A percentile compares a stretch with the other conserved stretches of the same genome.
phyloP scores from a whole-genome alignment of 2,797 vertebrate species.

The Pipistrellus nathusii region DNA sequence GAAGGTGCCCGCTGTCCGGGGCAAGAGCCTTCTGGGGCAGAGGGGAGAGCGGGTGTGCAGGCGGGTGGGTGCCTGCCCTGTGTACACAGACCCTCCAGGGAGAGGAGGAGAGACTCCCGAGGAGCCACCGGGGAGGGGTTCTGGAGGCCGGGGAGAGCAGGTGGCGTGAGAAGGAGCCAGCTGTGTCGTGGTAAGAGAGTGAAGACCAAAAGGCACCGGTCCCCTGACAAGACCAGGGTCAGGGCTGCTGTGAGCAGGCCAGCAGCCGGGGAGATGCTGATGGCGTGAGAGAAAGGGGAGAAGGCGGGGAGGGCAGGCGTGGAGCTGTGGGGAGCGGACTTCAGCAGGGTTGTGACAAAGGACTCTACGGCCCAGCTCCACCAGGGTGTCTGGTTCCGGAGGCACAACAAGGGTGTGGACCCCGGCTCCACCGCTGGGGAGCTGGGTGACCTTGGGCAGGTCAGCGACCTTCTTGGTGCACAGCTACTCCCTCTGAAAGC shows the following conservation, averaged over 20 bases:
- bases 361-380: background rate
- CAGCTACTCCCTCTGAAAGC: slow-evolving; percentile 24
- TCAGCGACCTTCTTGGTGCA: background rate
- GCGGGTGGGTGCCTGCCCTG: background rate
- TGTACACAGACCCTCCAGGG: background rate
- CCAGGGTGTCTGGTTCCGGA: background rate
- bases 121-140: background rate
- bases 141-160: background rate
- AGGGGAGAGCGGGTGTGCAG: background rate
- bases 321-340: too few relatives aligned
- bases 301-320: background rate
- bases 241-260: background rate
- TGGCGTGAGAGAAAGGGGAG: background rate
- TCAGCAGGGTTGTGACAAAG: too few relatives aligned
- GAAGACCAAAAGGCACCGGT: background rate
- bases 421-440: background rate
- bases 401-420: background rate
- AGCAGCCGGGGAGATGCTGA: background rate
- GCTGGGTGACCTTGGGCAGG: background rate
- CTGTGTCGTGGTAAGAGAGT: background rate
- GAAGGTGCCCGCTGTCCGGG: background rate
- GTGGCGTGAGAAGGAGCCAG: background rate
- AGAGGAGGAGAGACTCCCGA: background rate
- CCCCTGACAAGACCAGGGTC: background rate
- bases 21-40: background rate